Evolutionary conservation across 2,113 vertebrate species (phyloP).

Genomic region (Stegostoma tigrinum): DNA sequence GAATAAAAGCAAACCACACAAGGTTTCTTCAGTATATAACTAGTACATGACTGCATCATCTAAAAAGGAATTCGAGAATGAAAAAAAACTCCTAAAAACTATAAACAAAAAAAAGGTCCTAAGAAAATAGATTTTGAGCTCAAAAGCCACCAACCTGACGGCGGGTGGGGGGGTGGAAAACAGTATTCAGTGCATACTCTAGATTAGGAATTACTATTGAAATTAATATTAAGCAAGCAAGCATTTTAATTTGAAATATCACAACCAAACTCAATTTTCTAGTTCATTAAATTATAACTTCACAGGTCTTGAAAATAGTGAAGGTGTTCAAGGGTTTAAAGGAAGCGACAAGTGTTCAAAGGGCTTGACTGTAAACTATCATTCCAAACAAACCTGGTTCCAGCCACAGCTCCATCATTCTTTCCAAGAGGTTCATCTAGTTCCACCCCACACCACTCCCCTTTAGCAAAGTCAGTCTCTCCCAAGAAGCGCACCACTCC

Average conservation of each 20-base stretch:
- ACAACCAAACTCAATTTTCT: background rate
- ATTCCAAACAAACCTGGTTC: conserved; percentile 70
- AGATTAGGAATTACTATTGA: background rate
- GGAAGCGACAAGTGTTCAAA: background rate
- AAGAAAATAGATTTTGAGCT: too few species aligned
- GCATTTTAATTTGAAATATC: background rate
- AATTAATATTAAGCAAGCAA: background rate
- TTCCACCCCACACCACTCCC: conserved; percentile 96
- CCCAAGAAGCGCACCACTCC: conserved; percentile 92
- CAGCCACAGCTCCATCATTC: conserved; percentile 93
- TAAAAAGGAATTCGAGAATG: too few species aligned
- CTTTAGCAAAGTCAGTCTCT: conserved; percentile 96
- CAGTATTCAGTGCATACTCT: background rate
- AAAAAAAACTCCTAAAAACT: too few species aligned
- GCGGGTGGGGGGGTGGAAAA: too few species aligned
- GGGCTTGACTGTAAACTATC: background rate
- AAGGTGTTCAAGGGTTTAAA: background rate
- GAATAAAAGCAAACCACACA: too few species aligned
- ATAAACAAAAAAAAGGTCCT: too few species aligned
- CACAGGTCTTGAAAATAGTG: background rate
- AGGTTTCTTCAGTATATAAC: too few species aligned
- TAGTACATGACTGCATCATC: too few species aligned
- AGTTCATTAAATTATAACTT: background rate
- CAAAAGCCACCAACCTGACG: background rate
- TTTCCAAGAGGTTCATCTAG: conserved; percentile 93